Evolutionary conservation across 2,113 vertebrate genomes (phyloP), one percentile per base, ranked within the genome.

Genomic region (Piprites chloris): DNA sequence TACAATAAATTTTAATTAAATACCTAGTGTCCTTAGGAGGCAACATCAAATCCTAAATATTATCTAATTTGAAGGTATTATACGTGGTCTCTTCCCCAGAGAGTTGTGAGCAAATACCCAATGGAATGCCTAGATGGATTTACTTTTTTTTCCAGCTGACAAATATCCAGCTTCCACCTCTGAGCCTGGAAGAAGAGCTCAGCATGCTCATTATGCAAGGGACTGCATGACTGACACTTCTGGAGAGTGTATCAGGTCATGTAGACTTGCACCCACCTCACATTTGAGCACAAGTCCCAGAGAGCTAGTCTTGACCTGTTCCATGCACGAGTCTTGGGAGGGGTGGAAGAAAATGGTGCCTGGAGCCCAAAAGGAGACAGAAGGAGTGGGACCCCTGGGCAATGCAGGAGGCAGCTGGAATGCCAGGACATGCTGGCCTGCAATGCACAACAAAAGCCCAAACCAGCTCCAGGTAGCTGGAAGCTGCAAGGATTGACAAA

Each of bases 141-240:
- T 42, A 23, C 8, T 23, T 67, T 86, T 74, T 74, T 74, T 86
- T 14, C 33, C 69, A 85, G 19, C 8, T 87, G 52, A 89, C 17
- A 75, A 46, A 46, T 32, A 39, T 61, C 50, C 82, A 79, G 49
- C 9, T 78, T 76, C 16, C 53, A 78, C 13, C 24, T 68, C 47
- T 63, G 28, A 46, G 21, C 41, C 58, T 73, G 78, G 39, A 49
- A 89, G 39, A 83, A 81, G 52, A 55, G 61, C 61, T 78, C 89
- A 58, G 10, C 22, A 21, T 12, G 46, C 11, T 78, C 4, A 0
- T 23, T 37, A 26, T 15, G 22, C 32, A 69, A 69, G 55, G 27
- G 91, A 9, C 30, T 12, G 1, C 58, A 22, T 0, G 0, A 22
- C 32, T 33, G 82, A n/a, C 1, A 3, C 23, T 74, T 75, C 37